Base-by-base conservation (phyloP, 2,797 vertebrate species). In the Bryconaethiops microstoma region DNA sequence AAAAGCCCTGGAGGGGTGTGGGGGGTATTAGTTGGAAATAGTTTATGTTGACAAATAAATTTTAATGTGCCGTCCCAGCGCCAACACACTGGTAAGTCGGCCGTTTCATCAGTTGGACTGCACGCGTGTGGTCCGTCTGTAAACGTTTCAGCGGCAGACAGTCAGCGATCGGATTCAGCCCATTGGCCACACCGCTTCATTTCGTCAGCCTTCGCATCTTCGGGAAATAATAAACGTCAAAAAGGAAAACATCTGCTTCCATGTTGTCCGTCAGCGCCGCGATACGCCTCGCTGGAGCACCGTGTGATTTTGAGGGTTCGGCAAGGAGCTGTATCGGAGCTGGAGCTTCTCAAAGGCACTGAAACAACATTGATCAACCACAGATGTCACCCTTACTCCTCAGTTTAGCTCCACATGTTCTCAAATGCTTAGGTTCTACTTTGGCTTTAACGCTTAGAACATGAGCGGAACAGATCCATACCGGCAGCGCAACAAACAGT, bases 1-100 rank as follows among this genome's bases (percentile, higher is more conserved):
- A 71, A 55, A 17, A 80, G 76, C 74, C 84, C 64, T 81, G 62
- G 81, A 72, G 59, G 69, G 23, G 45, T 45, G 42, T 13, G 83
- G 1, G 85, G 63, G 84, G 86, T 35, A 74, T 86, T 90, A 90
- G 89, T 87, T 87, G 72, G 82, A 88, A 90, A 90, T 81, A 73
- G 86, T 91, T 90, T 86, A 86, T 92, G 88, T 92, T 92, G 92
- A 93, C 92, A 93, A 93, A 93, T 90, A 92, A 83, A 78, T 86
- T 87, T 88, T 86, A 78, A 77, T 67, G 84, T 74, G 79, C 69
- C 69, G 35, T 67, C 45, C 62, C 81, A 83, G 83, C 83, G 86
- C 86, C 82, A 76, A 86, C 75, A 82, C 79, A 76, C 77, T 80
- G 54, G 67, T 78, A 79, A 23, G 82, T 52, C 8, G 63, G 65